Evolutionary conservation across 1,140 invertebrate genomes (phyloP).

Genomic region (Temnothorax nylanderi): DNA sequence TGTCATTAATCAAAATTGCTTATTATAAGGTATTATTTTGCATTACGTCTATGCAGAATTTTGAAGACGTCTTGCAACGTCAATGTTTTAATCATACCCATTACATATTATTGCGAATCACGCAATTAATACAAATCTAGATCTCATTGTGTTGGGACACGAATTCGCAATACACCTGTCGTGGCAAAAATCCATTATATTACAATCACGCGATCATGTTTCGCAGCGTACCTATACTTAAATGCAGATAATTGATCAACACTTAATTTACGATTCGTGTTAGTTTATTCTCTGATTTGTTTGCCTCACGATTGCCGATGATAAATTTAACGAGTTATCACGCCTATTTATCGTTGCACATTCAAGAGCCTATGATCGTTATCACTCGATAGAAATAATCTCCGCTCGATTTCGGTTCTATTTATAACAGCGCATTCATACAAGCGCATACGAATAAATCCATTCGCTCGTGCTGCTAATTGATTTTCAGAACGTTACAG

Average conservation of each 20-base stretch:
- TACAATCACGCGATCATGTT: not conserved
- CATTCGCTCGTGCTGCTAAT: not conserved
- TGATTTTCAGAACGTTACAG: not conserved
- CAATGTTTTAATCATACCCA: not conserved
- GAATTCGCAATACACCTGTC: not conserved
- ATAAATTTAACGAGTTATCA: slow-evolving; percentile 15
- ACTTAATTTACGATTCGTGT: slow-evolving; percentile 6
- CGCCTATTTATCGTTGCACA: not conserved
- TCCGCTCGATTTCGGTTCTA: not conserved
- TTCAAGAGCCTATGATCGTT: not conserved
- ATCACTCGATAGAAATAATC: slow-evolving; percentile 10
- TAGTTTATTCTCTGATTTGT: not conserved
- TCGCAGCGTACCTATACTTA: not conserved
- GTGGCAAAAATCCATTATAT: not conserved
- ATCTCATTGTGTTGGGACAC: not conserved
- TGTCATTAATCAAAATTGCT: not conserved
- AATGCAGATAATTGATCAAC: not conserved
- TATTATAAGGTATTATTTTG: not conserved
- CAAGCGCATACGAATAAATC: not conserved
- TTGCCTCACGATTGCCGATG: not conserved
- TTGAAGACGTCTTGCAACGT: not conserved
- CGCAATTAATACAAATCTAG: not conserved
- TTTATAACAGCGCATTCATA: not conserved
- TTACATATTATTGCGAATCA: slow-evolving; percentile 3
- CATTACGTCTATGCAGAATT: not conserved